Base-by-base conservation (phyloP, 2,113 vertebrate genomes). In the Etia nguti region DNA sequence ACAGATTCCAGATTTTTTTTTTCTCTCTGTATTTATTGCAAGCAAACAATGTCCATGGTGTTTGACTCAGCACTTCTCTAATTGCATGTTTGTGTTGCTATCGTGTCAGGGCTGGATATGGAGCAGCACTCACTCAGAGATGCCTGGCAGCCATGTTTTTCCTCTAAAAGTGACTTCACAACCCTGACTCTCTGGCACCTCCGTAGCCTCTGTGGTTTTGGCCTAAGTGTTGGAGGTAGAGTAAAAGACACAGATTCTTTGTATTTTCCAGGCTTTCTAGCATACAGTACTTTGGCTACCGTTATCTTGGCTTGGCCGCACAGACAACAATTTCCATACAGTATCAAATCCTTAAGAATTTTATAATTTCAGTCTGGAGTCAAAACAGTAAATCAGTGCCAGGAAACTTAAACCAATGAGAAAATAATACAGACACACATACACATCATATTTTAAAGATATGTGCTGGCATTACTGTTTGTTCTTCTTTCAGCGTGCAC, bases 1-100 rank as follows among this genome's bases (percentile, higher is more conserved):
- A 57, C 26, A 79, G 11, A 77, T 79, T 89, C 65, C 81, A 91
- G 59, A 65, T 68, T 16, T 59, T 83, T 87, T 80, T 83, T 54
- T 50, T 70, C 7, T 26, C 56, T 83, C 48, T 59, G 75, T 80
- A 86, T 36, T 92, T 92, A 77, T 52, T 77, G 48, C 77, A 83
- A 89, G 88, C 81, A 85, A 93, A 94, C 88, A 94, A 93, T 94
- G 55, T 86, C 88, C 82, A 55, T 20, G 15, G 81, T 29, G 70
- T 88, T 89, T 91, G 91, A 95, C 73, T 95, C 96, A 93, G 94
- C 94, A 90, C 68, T 73, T 79, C 85, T 89, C 24, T 94, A 95
- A 96, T 95, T 93, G 65, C 87, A 94, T 93, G 95, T 95, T 95
- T 94, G 88, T 81, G 86, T 90, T 95, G 82, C 82, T 86, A 90